Evolutionary conservation across 1,140 invertebrate genomes (phyloP).

Genomic region (Thaumetopoea pityocampa): DNA sequence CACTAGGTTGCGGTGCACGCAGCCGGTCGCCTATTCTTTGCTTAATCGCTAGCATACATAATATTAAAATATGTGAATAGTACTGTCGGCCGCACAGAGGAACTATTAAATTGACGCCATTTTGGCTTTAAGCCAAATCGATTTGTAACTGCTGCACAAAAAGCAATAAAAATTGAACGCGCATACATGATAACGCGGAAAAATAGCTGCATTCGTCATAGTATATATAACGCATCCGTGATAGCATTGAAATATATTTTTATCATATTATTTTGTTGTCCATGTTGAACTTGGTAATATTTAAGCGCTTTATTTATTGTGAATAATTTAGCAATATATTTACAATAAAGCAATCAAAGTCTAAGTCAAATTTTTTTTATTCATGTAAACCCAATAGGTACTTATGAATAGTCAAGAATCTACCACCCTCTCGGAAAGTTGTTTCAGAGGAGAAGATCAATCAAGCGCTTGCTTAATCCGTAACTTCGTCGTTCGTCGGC

Average conservation of each 20-base stretch:
- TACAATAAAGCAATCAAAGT: too few species aligned
- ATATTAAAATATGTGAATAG: slow-evolving; percentile 40
- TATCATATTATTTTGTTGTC: slow-evolving; percentile 13
- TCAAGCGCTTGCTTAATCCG: too few species aligned
- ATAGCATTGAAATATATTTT: slow-evolving; percentile 35
- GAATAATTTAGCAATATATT: slow-evolving; percentile 1
- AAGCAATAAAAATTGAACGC: slow-evolving; percentile 68
- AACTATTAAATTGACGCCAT: slow-evolving; percentile 65
- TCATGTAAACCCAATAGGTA: too few species aligned
- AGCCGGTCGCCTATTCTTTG: slow-evolving; percentile 14
- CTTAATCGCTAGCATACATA: slow-evolving; percentile 19
- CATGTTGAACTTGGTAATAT: too few species aligned
- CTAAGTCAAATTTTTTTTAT: too few species aligned
- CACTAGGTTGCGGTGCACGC: slow-evolving; percentile 1
- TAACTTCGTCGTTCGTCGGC: too few species aligned
- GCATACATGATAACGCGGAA: slow-evolving; percentile 58
- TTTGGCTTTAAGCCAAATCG: slow-evolving; percentile 69
- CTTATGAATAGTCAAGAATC: too few species aligned
- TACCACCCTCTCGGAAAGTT: too few species aligned
- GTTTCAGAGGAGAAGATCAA: too few species aligned
- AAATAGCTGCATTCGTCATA: slow-evolving; percentile 62
- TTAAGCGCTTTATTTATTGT: slow-evolving; percentile 4
- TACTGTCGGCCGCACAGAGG: slow-evolving; percentile 42
- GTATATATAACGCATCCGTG: slow-evolving; percentile 40
- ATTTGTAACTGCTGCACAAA: slow-evolving; percentile 66